Base-by-base conservation (phyloP, 2,888 invertebrate genomes). In the Chloroclysta siterata region DNA sequence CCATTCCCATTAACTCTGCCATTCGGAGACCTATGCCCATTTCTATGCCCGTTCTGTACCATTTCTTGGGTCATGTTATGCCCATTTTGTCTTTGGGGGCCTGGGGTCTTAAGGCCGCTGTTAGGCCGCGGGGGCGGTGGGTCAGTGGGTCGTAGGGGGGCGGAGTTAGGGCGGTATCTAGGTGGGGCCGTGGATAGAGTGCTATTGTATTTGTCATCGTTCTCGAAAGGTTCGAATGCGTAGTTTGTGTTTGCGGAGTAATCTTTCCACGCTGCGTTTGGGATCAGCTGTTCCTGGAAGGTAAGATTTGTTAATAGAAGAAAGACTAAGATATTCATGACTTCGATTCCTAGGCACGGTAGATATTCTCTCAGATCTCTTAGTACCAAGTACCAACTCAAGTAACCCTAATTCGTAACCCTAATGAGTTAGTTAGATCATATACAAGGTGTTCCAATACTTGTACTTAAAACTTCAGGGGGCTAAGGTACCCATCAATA, bases 251-350 rank as follows among this genome's bases (percentile, higher is more conserved):
- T 97, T 1, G 95, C 94, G 0, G 96, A 95, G 83, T 97, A 98
- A 81, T 98, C 98, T 82, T 97, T 97, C 98, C 98, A 98, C 0
- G 97, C 97, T 15, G 96, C 95, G 83, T 95, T 96, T 22, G 96
- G 96, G 73, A 97, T 96, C 53, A 97, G 89, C 74, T 96, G 96
- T 75, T 97, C 97, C 97, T 97, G 93, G 0, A 55, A 61, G 8
- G 1, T 11, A 29, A 5, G 15, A 39, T 39, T 10, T 14, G n/a
- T 39, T 8, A 33, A 8, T 33, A 1, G 1, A 33, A 33, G 33
- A 8, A 8, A 33, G 7, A 6, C 5, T 6, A 8, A 33, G 7
- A 3, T 33, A 5, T n/a, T n/a, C n/a, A n/a, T n/a, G n/a, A n/a
- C n/a, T n/a, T n/a, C n/a, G n/a, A n/a, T n/a, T n/a, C n/a, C n/a